These are phyloP conservation scores for Acheta domesticus DNA, from an alignment of 2,888 invertebrate species.

Conservation along the genomic window DNA sequence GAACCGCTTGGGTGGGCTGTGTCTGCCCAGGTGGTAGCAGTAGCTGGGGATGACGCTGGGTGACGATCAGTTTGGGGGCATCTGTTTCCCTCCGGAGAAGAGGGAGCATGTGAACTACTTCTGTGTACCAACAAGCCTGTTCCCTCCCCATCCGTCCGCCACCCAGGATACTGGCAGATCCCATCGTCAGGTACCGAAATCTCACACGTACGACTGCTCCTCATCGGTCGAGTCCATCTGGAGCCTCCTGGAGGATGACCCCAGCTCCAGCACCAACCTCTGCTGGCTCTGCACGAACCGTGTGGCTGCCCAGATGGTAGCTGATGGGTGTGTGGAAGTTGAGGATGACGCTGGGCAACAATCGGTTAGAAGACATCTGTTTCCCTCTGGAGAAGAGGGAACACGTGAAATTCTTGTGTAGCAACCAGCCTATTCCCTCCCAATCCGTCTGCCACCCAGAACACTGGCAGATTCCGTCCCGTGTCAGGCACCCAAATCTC, in stretches of 20 bases:
- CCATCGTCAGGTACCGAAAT: slow-evolving; percentile 12
- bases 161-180: background rate
- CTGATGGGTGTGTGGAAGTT: slow-evolving; percentile 43
- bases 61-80: slow-evolving; percentile 42
- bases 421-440: too few species aligned
- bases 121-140: too few species aligned
- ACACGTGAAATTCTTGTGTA: slow-evolving; percentile 33
- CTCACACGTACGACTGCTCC: slow-evolving; percentile 45
- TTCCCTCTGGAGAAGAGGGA: slow-evolving; percentile 40
- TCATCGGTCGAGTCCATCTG: slow-evolving; percentile 39
- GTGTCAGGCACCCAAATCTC: slow-evolving; percentile 18
- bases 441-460: background rate
- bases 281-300: slow-evolving; percentile 38
- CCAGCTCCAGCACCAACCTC: background rate
- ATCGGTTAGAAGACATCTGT: slow-evolving; percentile 42
- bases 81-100: slow-evolving; percentile 38
- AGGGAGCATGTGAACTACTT: slow-evolving; percentile 39
- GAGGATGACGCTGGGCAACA: slow-evolving; percentile 40
- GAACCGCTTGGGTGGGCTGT: slow-evolving; percentile 41
- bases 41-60: slow-evolving; percentile 41
- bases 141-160: too few species aligned
- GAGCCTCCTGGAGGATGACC: slow-evolving; percentile 20
- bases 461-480: background rate
- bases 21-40: slow-evolving; percentile 43
- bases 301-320: slow-evolving; percentile 43